Conservation (phyloP, 2,113 vertebrate species). For the Tachysurus vachellii region DNA sequence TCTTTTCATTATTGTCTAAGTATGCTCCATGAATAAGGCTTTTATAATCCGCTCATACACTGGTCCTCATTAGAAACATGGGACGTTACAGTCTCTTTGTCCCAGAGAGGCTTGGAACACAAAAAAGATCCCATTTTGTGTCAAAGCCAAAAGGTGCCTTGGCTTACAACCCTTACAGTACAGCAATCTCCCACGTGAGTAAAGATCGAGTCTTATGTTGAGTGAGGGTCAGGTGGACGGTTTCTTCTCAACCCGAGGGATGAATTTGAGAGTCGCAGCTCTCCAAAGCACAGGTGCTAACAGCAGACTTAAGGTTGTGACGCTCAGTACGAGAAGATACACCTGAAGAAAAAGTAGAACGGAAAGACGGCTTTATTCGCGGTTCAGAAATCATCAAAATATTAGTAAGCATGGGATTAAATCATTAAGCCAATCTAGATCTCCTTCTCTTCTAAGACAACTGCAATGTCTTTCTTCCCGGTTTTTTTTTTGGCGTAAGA, state of each 20-base stretch:
- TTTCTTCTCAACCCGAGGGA: slow-evolving; percentile 78
- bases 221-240: slow-evolving; percentile 72
- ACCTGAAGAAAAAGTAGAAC: slow-evolving; percentile 73
- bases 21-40: background rate
- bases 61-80: background rate
- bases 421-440: background rate
- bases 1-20: background rate
- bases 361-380: background rate
- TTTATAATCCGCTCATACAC: background rate
- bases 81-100: background rate
- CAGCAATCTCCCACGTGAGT: background rate
- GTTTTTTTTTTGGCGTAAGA: background rate
- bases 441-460: background rate
- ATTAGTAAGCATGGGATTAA: slow-evolving; percentile 3
- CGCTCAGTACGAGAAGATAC: slow-evolving; percentile 93
- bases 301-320: slow-evolving; percentile 90
- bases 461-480: background rate
- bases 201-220: background rate
- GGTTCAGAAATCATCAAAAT: slow-evolving; percentile 4
- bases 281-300: slow-evolving; percentile 92
- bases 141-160: background rate
- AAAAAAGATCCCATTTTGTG: background rate
- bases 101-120: slow-evolving; percentile 11
- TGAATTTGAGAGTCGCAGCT: slow-evolving; percentile 79
- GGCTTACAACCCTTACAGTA: background rate